Conservation (phyloP, 2,797 vertebrate species). For the Gadopsis marmoratus region DNA sequence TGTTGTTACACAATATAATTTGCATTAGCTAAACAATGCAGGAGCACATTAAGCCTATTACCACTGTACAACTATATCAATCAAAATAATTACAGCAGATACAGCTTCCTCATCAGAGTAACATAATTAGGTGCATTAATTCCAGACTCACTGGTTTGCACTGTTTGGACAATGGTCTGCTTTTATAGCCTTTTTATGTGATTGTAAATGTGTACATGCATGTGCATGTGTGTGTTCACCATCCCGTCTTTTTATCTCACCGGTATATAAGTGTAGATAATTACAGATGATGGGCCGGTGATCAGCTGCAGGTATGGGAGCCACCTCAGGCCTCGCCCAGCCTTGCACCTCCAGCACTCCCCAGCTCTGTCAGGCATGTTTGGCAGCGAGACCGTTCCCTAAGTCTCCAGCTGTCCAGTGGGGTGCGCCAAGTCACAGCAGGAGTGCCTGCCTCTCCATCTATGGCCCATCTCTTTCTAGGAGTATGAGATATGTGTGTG, state of each 20-base stretch:
- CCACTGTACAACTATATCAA: slow-evolving; percentile 50
- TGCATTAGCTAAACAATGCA: slow-evolving; percentile 62
- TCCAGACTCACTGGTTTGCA: slow-evolving; percentile 24
- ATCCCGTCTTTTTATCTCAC: slow-evolving; percentile 57
- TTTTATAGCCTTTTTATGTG: slow-evolving; percentile 41
- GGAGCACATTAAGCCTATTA: slow-evolving; percentile 49
- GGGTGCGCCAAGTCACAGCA: slow-evolving; percentile 98
- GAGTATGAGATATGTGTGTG: slow-evolving; percentile 57
- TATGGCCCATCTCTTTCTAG: slow-evolving; percentile 84
- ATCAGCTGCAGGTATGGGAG: slow-evolving; percentile 87
- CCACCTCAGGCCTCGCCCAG: slow-evolving; percentile 86
- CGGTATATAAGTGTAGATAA: slow-evolving; percentile 83
- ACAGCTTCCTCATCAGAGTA: slow-evolving; percentile 49
- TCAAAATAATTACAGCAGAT: slow-evolving; percentile 52
- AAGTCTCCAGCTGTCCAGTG: slow-evolving; percentile 95
- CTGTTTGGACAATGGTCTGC: slow-evolving; percentile 6
- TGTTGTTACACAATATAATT: slow-evolving; percentile 55
- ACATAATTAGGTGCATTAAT: slow-evolving; percentile 47
- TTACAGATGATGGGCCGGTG: slow-evolving; percentile 85
- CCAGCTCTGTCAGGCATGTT: slow-evolving; percentile 84
- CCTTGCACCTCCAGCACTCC: slow-evolving; percentile 71
- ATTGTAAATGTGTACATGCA: slow-evolving; percentile 29
- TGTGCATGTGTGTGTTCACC: slow-evolving; percentile 30
- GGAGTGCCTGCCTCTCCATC: slow-evolving; percentile 91
- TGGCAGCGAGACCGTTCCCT: slow-evolving; percentile 90